Conservation (phyloP, 2,797 vertebrate species). For the Yasuhikotakia modesta region DNA sequence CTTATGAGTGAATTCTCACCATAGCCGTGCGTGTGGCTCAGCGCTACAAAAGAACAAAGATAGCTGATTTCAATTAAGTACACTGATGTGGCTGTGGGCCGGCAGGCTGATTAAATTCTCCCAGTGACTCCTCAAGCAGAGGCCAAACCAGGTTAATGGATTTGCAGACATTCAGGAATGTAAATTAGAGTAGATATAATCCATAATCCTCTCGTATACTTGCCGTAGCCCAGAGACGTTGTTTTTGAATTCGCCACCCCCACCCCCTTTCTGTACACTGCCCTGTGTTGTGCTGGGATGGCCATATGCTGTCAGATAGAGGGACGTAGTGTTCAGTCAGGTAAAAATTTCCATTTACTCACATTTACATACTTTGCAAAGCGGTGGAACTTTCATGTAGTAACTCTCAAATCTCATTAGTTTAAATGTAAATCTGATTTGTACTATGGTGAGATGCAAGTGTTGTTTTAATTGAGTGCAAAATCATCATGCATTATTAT, state of each 20-base stretch:
- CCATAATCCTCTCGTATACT: conserved; percentile 62
- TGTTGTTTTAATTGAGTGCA: neutral
- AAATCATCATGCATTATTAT: neutral
- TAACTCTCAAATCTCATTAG: no score
- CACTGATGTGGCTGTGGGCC: conserved; percentile 33
- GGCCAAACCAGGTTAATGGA: conserved; percentile 70
- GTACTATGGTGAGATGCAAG: no score
- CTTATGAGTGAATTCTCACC: neutral
- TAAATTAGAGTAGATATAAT: conserved; percentile 70
- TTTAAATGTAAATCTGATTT: no score
- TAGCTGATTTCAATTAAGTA: conserved; percentile 56
- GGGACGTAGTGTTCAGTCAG: neutral
- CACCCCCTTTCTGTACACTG: neutral
- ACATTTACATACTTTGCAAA: neutral
- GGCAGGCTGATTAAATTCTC: conserved; percentile 57
- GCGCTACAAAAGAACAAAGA: conserved; percentile 50
- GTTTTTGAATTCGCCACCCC: conserved; percentile 46
- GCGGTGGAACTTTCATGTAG: neutral
- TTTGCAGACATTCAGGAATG: conserved; percentile 73
- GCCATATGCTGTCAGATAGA: conserved; percentile 37
- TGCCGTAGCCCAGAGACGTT: conserved; percentile 40
- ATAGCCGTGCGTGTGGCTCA: conserved; percentile 24
- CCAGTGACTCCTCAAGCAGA: conserved; percentile 46
- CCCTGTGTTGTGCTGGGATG: neutral
- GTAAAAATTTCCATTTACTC: neutral